A percentile compares a stretch with the other conserved stretches of the same genome.
These are phyloP conservation scores for Pocillopora damicornis DNA, from an alignment of 64 coral and sea anemone genomes.

Conservation along the genomic window DNA sequence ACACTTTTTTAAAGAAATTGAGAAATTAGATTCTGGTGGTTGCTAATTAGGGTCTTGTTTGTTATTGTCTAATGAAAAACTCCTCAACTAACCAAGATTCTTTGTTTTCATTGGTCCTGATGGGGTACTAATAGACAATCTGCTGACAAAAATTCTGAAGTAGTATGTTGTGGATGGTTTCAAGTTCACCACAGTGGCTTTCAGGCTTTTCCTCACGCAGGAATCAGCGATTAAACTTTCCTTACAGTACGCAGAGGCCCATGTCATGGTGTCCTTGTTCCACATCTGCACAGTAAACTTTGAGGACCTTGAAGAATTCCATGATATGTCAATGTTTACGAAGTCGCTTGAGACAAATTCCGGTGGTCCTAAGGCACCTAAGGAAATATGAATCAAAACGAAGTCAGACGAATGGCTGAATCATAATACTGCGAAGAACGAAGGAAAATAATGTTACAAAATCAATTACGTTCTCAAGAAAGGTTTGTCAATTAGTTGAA, in stretches of 20 bases:
- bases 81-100: not conserved
- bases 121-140: not conserved
- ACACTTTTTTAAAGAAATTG: no score
- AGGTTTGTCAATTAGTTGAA: no score
- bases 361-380: not conserved
- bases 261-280: not conserved
- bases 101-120: slow-evolving; percentile 17
- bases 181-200: not conserved
- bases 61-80: not conserved
- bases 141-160: slow-evolving; percentile 8
- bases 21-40: no score
- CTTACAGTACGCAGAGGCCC: not conserved
- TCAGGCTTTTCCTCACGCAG: not conserved
- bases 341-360: slow-evolving; percentile 5
- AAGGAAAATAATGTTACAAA: no score
- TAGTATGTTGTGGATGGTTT: not conserved
- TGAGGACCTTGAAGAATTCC: not conserved
- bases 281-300: slow-evolving; percentile 1
- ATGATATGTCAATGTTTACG: not conserved
- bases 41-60: no score
- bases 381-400: not conserved
- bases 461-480: no score
- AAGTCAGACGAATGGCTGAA: not conserved
- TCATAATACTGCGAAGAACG: no score
- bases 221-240: not conserved